These are phyloP conservation scores for Pedetes capensis DNA, from an alignment of 2,113 vertebrate genomes.

Conservation along the genomic window DNA sequence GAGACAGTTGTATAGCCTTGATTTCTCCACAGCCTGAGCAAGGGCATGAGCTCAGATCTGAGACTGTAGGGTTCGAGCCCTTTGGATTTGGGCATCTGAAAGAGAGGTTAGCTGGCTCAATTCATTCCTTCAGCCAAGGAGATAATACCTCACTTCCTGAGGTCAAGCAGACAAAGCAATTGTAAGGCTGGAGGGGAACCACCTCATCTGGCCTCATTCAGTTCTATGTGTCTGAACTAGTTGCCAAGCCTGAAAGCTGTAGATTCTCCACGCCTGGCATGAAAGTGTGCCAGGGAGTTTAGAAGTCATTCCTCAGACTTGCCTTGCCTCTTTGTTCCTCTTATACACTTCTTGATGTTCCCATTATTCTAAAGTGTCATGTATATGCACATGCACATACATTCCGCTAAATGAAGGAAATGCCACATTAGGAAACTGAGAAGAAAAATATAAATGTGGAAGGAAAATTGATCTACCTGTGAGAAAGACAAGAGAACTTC, in stretches of 20 bases:
- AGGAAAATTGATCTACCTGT: conserved; percentile 32
- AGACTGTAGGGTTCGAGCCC: not conserved
- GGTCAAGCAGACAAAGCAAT: not conserved
- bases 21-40: not conserved
- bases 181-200: no score
- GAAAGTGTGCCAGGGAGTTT: not conserved
- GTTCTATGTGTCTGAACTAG: not conserved
- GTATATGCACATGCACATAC: not conserved
- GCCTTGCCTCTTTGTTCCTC: not conserved
- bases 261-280: not conserved
- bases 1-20: not conserved
- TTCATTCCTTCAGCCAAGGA: not conserved
- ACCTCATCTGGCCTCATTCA: not conserved
- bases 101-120: not conserved
- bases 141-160: not conserved
- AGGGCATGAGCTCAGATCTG: not conserved
- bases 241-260: not conserved
- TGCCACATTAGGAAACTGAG: not conserved
- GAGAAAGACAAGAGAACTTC: conserved; percentile 38
- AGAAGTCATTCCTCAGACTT: not conserved
- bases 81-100: not conserved
- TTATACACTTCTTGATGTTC: not conserved
- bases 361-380: not conserved
- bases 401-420: not conserved
- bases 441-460: conserved; percentile 14